A percentile compares a stretch with the other conserved stretches of the same genome.
Evolutionary conservation across 2,888 invertebrate genomes (phyloP).

Genomic region (Drosophila nigricruria): DNA sequence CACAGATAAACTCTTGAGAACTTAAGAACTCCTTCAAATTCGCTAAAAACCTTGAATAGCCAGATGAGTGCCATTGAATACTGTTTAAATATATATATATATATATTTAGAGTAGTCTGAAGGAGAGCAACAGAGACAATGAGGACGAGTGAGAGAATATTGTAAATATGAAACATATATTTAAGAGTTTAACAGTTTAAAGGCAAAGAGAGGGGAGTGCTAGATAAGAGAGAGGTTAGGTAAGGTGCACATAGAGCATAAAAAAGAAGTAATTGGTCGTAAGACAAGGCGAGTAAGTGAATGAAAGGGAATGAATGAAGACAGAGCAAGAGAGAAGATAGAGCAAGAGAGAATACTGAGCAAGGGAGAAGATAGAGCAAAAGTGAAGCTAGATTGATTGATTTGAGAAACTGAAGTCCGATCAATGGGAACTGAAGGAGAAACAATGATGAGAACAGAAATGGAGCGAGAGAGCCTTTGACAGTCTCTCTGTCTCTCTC

Average conservation of each 20-base stretch:
- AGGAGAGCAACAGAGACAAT: background rate
- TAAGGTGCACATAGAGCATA: background rate
- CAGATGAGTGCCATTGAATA: conserved; percentile 6
- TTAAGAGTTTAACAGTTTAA: background rate
- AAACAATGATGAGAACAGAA: background rate
- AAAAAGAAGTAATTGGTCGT: background rate
- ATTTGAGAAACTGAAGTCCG: too few species aligned
- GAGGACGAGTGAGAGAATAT: background rate
- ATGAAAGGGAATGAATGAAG: background rate
- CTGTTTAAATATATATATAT: background rate
- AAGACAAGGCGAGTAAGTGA: background rate
- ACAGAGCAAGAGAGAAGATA: background rate
- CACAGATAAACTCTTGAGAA: conserved; percentile 13
- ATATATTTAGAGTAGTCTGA: background rate
- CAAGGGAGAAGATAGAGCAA: too few species aligned
- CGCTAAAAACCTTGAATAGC: conserved; percentile 6
- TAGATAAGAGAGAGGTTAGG: too few species aligned
- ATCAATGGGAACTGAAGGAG: background rate
- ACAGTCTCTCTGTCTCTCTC: background rate
- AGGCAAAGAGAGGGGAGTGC: too few species aligned
- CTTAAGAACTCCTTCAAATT: background rate
- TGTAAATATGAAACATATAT: background rate
- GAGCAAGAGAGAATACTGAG: background rate
- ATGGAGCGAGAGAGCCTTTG: background rate
- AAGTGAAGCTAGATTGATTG: too few species aligned